Evolutionary conservation across 2,113 vertebrate genomes (phyloP).

Genomic region (Trichomycterus rosablanca): DNA sequence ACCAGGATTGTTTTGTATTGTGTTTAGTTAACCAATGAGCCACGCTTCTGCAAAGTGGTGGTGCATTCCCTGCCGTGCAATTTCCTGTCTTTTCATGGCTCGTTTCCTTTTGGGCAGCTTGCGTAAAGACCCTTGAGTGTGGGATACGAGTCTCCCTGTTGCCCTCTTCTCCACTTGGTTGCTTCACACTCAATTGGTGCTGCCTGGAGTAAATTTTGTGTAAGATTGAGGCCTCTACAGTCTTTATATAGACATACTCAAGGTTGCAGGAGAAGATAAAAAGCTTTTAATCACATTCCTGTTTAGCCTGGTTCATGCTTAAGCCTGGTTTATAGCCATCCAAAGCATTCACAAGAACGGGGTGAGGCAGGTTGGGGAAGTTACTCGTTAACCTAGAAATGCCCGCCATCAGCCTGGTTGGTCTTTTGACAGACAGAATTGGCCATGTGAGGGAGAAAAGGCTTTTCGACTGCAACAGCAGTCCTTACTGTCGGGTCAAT

Average conservation of each 20-base stretch:
- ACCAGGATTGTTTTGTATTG: constrained; percentile 20
- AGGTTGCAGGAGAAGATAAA: constrained; percentile 21
- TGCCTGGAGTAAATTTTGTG: constrained; percentile 37
- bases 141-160: constrained; percentile 26
- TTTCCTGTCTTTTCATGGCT: constrained; percentile 42
- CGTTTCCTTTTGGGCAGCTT: constrained; percentile 40
- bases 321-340: too few species aligned
- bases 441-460: too few species aligned
- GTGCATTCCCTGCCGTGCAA: constrained; percentile 22
- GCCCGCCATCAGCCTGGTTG: not conserved
- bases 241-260: constrained; percentile 47
- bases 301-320: too few species aligned
- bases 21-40: constrained; percentile 15
- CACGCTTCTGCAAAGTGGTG: constrained; percentile 3
- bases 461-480: too few species aligned
- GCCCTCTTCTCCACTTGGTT: constrained; percentile 17
- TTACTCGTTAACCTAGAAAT: too few species aligned
- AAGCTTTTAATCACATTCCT: constrained; percentile 9
- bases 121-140: constrained; percentile 22
- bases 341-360: too few species aligned
- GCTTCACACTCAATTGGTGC: constrained; percentile 16
- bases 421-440: too few species aligned
- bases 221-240: constrained; percentile 52
- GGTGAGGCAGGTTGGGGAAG: too few species aligned
- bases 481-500: too few species aligned